These are phyloP conservation scores for Xanthorhoe designata DNA, from an alignment of 2,888 invertebrate genomes.

Conservation along the genomic window DNA sequence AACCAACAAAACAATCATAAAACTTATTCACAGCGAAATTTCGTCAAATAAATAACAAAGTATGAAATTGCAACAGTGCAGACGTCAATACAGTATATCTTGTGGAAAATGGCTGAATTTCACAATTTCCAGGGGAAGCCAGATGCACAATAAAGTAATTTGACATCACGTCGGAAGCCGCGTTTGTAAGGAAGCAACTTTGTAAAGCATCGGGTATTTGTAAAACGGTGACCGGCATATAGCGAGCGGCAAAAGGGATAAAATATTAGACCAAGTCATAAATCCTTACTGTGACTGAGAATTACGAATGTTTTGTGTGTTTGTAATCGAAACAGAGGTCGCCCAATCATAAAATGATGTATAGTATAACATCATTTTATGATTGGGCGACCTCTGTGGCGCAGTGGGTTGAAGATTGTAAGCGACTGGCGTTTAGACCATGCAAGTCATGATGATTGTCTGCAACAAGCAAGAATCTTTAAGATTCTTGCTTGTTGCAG, in stretches of 20 bases:
- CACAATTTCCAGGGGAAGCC: slow-evolving; percentile 18
- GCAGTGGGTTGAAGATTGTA: no score
- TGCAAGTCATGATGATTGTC: no score
- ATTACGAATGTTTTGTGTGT: no score
- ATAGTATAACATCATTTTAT: no score
- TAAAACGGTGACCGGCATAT: slow-evolving; percentile 1
- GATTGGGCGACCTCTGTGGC: no score
- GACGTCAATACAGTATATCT: slow-evolving; percentile 24
- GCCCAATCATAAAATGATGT: no score
- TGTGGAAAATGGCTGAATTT: slow-evolving; percentile 27
- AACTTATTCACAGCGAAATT: background rate
- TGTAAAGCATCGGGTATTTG: slow-evolving; percentile 2
- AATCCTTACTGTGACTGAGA: no score
- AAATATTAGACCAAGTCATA: background rate
- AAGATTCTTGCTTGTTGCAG: no score
- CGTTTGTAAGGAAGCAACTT: slow-evolving; percentile 11
- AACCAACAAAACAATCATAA: background rate
- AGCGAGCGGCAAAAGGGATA: background rate
- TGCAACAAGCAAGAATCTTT: no score
- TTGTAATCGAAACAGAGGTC: no score
- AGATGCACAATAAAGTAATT: slow-evolving; percentile 22
- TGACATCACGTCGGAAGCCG: slow-evolving; percentile 19
- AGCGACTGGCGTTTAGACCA: no score
- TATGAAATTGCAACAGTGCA: slow-evolving; percentile 15
- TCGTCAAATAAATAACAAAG: slow-evolving; percentile 7